Evolutionary conservation across 1,140 invertebrate species (phyloP), one percentile per base, ranked within the genome.

Genomic region (Lycorma delicatula): DNA sequence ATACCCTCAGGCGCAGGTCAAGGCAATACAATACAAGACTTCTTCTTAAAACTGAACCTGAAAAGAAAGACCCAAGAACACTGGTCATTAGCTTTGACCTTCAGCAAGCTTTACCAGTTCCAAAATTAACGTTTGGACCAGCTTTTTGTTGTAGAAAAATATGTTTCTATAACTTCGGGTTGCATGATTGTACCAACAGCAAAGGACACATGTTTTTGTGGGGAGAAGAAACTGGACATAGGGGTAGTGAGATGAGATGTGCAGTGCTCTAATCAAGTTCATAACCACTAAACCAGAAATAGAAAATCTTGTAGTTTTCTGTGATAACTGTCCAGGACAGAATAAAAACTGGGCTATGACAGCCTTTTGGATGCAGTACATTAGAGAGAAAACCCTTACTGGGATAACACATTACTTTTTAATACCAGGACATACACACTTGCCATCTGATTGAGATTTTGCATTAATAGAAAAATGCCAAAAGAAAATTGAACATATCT

Each of bases 131-230:
- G 25, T 53, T 49, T 49, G 50, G 58, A n/a, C 36, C 31, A 1
- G 29, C 48, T 23, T 64, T 59, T 51, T 64, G 63, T 48, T 58
- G 27, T 7, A 25, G 60, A 44, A 58, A 65, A 31, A 47, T 65
- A 16, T 65, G 58, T 50, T 58, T 54, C 3, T 64, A 62, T 47
- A 59, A 62, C 36, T 52, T 64, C 12, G 48, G 49, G 11, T 56
- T 65, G 55, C 57, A 64, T 52, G 44, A 65, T 31, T 49, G 63
- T 22, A 50, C 54, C 11, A 62, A 48, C 51, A 44, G 51, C 55
- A 31, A 4, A 16, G 60, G 49, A 16, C 55, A 50, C 34, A 62
- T 64, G 60, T 62, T 54, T 59, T 28, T 64, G 26, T 62, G 63
- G 56, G 54, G 63, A 34, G 58, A 64, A 50, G 46, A 41, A 1